Base-by-base conservation (phyloP, 2,113 vertebrate genomes). In the Hemichromis elongatus region DNA sequence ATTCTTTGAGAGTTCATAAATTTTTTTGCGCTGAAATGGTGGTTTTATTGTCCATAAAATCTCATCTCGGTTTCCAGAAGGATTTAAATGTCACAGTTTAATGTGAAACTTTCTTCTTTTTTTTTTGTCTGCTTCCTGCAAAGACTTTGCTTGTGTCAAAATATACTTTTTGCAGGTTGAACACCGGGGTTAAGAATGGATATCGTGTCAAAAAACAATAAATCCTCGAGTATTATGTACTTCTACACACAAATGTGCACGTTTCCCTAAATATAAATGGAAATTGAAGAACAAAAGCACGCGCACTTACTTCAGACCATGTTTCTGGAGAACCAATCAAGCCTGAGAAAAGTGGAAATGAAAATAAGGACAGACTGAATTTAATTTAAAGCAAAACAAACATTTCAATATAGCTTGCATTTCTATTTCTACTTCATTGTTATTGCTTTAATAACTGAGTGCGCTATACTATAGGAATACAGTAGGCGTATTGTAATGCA, bases 31-130 rank as follows among this genome's bases (percentile, higher is more conserved):
- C 57, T 42, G 81, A 26, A 82, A 57, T 83, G 61, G 90, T 42
- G 77, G 47, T 85, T 89, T 80, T 86, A 86, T 88, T 89, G 85
- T 89, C 42, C 53, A 79, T 88, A 77, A 89, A 92, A 83, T 47
- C 37, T 63, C 63, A 75, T 75, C 45, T 21, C 50, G 45, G 61
- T 59, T 84, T 85, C 30, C 26, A 45, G 35, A 86, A 55, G 42
- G 55, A 79, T 81, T 86, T 61, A 26, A 50, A 82, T 57, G 37
- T 79, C 35, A 82, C 14, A 10, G 52, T 79, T 83, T 68, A 79
- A 88, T 75, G 78, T 55, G 37, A 80, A 90, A 57, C 53, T 50
- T 73, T 73, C 10, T 26, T n/a, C n/a, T 47, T 47, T 40, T 42
- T 63, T 35, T 59, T 70, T 66, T 82, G 73, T 82, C 53, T 18